Evolutionary conservation across 2,888 invertebrate genomes (phyloP).

Genomic region (Xanthorhoe spadicearia): DNA sequence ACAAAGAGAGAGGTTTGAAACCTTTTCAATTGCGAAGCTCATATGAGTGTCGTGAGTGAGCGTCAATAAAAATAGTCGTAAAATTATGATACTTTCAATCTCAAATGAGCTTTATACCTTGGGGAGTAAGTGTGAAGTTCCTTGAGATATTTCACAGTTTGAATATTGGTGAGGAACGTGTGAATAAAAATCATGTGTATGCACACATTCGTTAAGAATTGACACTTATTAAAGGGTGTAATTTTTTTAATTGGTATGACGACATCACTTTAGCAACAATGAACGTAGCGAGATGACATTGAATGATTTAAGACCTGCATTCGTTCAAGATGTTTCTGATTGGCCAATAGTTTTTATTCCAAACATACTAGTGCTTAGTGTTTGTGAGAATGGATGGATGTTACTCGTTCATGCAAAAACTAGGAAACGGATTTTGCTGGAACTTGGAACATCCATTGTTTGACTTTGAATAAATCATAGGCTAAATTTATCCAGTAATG

Average conservation of each 20-base stretch:
- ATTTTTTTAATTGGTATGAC: conserved; percentile 85
- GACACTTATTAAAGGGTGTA: conserved; percentile 84
- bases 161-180: conserved; percentile 74
- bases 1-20: conserved; percentile 53
- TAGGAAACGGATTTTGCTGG: too few relatives aligned
- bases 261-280: conserved; percentile 76
- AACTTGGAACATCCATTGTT: too few relatives aligned
- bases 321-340: conserved; percentile 31
- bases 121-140: conserved; percentile 53
- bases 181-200: conserved; percentile 84
- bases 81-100: conserved; percentile 55
- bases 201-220: conserved; percentile 85
- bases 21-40: conserved; percentile 69
- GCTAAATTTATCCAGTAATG: too few relatives aligned
- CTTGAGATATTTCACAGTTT: conserved; percentile 42
- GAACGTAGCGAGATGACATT: conserved; percentile 66
- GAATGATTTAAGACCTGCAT: conserved; percentile 70
- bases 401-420: too few relatives aligned
- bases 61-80: conserved; percentile 84
- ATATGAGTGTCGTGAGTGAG: conserved; percentile 80
- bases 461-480: too few relatives aligned
- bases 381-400: too few relatives aligned
- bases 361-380: too few relatives aligned
- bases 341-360: neutral
- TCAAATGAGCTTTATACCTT: conserved; percentile 57